Conservation (phyloP, 2,888 invertebrate species). For the Netelia inedita region DNA sequence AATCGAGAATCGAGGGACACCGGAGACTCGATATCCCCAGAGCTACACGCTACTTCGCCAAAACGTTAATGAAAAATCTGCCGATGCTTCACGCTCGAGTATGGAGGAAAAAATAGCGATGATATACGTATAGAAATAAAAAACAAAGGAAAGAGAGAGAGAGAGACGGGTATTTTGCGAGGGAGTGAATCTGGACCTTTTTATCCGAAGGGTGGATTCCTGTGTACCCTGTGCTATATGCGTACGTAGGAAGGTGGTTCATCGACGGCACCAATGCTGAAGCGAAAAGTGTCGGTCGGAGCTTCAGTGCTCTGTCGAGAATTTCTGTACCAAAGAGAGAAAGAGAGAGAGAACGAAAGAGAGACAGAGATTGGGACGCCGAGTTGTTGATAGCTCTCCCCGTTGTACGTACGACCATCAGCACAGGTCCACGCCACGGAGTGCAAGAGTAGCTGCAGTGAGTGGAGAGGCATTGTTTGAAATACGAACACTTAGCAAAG, state of each 20-base stretch:
- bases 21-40: not conserved
- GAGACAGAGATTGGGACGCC: constrained; percentile 20
- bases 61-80: constrained; percentile 75
- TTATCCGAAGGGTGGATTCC: constrained; percentile 33
- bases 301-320: constrained; percentile 19
- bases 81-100: constrained; percentile 36
- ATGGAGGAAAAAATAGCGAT: constrained; percentile 11
- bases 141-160: constrained; percentile 9
- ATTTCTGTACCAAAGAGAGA: constrained; percentile 26
- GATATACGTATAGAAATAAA: not conserved
- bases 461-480: constrained; percentile 76
- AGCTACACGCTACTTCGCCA: not conserved
- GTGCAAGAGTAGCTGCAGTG: constrained; percentile 74
- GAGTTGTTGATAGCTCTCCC: constrained; percentile 35
- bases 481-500: constrained; percentile 80
- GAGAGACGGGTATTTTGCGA: constrained; percentile 2
- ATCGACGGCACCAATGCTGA: constrained; percentile 43
- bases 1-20: not conserved
- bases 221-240: not conserved
- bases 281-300: constrained; percentile 38
- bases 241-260: constrained; percentile 19
- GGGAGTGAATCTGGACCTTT: constrained; percentile 28
- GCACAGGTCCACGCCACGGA: constrained; percentile 46
- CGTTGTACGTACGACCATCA: constrained; percentile 39
- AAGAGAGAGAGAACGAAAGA: not conserved